Percentiles rank a stretch among this genome's conserved stretches.
Conservation (phyloP, 2,888 invertebrate species). For the Tetropium fuscum region DNA sequence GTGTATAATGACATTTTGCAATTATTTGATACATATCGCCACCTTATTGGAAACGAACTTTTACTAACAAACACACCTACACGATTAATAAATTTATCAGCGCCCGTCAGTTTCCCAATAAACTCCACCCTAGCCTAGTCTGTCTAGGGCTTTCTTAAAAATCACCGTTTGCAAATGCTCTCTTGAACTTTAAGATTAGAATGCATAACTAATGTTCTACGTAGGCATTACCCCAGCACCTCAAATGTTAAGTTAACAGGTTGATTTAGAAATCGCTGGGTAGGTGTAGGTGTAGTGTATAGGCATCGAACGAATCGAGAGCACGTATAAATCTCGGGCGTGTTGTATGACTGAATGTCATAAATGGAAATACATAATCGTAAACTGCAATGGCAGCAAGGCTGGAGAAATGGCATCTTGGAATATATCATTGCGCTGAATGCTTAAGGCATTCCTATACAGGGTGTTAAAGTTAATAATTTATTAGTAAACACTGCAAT, state of each 20-base stretch:
- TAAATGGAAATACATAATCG: constrained; percentile 1
- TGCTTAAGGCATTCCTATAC: too few species aligned
- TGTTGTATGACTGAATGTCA: constrained; percentile 1
- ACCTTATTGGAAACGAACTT: too few species aligned
- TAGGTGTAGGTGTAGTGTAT: neutral
- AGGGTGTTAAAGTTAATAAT: neutral
- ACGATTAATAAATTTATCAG: too few species aligned
- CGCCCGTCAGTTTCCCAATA: too few species aligned
- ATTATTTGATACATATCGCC: too few species aligned
- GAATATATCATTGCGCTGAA: too few species aligned
- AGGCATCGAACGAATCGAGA: constrained; percentile 1
- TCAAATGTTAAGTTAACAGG: constrained; percentile 18
- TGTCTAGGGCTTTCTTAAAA: neutral
- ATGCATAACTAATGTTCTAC: neutral
- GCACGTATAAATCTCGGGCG: constrained; percentile 3
- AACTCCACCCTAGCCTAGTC: neutral
- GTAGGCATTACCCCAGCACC: neutral
- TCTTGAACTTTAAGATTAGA: constrained; percentile 7
- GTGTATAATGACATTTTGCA: too few species aligned
- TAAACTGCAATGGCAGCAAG: neutral
- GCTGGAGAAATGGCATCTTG: constrained; percentile 14
- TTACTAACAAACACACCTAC: too few species aligned
- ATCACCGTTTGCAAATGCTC: constrained; percentile 3
- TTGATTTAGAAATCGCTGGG: constrained; percentile 3
- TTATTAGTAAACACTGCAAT: too few species aligned